Conservation (phyloP, 2,888 invertebrate species). For the Atrina japonica region DNA sequence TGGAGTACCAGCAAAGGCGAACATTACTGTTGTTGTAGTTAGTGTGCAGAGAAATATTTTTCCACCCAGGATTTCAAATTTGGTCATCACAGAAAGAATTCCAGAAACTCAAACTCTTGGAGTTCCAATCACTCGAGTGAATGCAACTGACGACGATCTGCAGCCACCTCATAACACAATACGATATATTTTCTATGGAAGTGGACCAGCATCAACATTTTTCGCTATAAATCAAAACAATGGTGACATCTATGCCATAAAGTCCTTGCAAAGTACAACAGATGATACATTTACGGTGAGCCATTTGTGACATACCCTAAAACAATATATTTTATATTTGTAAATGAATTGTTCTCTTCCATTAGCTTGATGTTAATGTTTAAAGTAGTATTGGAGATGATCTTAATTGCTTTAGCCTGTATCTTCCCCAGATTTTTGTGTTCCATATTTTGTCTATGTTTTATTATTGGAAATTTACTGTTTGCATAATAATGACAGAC, state of each 20-base stretch:
- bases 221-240: constrained; percentile 54
- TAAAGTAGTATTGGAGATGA: no score
- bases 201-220: constrained; percentile 49
- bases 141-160: constrained; percentile 63
- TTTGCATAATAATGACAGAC: no score
- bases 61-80: constrained; percentile 51
- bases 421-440: no score
- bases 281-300: neutral
- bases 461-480: no score
- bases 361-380: no score
- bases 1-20: constrained; percentile 58
- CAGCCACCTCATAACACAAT: constrained; percentile 64
- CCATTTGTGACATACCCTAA: no score
- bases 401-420: no score
- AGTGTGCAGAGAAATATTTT: constrained; percentile 59
- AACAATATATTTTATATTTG: no score
- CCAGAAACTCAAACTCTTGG: constrained; percentile 59
- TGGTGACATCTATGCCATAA: constrained; percentile 57
- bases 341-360: no score
- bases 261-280: constrained; percentile 8
- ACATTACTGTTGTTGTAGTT: constrained; percentile 60
- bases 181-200: constrained; percentile 44
- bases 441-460: no score
- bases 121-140: constrained; percentile 47
- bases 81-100: constrained; percentile 45